These are phyloP conservation scores for Colossoma macropomum DNA, from an alignment of 2,113 vertebrate genomes.

Conservation along the genomic window DNA sequence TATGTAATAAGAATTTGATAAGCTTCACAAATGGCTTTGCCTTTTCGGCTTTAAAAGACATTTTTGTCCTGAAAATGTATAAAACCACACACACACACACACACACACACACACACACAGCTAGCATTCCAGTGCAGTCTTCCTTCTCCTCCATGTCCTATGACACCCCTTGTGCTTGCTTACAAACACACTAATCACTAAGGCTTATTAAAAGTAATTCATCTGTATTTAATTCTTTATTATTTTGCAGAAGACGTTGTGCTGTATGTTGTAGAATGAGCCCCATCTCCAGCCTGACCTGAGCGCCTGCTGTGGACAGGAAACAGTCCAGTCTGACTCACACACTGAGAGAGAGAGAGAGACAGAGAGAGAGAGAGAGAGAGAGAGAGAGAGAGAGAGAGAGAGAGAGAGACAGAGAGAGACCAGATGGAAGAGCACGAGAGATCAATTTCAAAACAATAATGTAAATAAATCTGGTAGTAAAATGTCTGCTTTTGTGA, in stretches of 20 bases:
- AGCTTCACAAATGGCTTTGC: no score
- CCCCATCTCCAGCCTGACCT: slow-evolving; percentile 16
- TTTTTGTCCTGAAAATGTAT: no score
- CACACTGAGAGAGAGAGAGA: background rate
- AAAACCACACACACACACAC: no score
- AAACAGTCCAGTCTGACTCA: slow-evolving; percentile 19
- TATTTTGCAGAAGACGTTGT: background rate
- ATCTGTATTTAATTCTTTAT: background rate
- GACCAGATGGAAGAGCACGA: background rate
- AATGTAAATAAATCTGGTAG: slow-evolving; percentile 3
- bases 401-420: background rate
- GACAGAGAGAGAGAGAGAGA: background rate
- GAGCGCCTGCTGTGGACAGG: background rate
- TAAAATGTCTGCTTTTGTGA: background rate
- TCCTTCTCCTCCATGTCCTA: no score
- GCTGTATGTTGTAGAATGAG: background rate
- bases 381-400: background rate
- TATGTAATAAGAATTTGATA: no score
- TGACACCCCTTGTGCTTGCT: no score
- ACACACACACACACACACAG: no score
- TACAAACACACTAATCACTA: background rate
- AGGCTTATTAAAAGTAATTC: background rate
- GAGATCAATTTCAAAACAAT: slow-evolving; percentile 4
- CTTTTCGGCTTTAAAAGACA: no score
- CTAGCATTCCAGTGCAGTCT: no score